Evolutionary conservation across 2,797 vertebrate species (phyloP).

Genomic region (Paratrypauchen microcephalus): DNA sequence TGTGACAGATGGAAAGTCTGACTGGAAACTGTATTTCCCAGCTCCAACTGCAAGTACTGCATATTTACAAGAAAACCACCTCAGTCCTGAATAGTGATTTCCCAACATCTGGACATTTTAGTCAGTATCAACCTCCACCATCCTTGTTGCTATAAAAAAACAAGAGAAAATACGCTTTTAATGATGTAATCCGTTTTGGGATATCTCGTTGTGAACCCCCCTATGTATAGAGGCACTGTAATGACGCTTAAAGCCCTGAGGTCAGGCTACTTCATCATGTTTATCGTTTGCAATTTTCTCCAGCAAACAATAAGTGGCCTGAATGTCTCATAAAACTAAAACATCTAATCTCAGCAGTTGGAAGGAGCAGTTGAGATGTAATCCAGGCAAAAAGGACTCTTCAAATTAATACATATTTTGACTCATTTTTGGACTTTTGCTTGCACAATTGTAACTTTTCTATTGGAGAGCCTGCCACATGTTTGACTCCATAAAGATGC

Average conservation of each 20-base stretch:
- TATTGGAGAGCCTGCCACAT: too few relatives aligned
- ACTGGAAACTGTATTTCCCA: slow-evolving; percentile 19
- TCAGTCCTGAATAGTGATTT: slow-evolving; percentile 16
- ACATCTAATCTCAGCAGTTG: background rate
- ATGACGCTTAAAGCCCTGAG: slow-evolving; percentile 4
- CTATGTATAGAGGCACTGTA: background rate
- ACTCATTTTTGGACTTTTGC: background rate
- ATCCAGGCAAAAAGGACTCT: background rate
- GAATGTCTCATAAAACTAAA: background rate
- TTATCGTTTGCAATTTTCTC: background rate
- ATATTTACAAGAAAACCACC: slow-evolving; percentile 46
- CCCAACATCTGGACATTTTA: slow-evolving; percentile 17
- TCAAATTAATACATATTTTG: background rate
- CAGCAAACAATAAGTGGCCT: background rate
- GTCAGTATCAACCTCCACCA: slow-evolving; percentile 45
- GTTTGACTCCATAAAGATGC: too few relatives aligned
- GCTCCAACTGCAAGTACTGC: slow-evolving; percentile 31
- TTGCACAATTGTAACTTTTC: background rate
- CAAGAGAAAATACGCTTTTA: slow-evolving; percentile 14
- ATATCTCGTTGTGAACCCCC: slow-evolving; percentile 6
- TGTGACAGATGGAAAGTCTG: slow-evolving; percentile 17
- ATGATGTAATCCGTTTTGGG: slow-evolving; percentile 6
- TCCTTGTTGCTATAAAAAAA: slow-evolving; percentile 23
- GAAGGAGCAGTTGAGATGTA: background rate
- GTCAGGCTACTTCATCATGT: slow-evolving; percentile 8